These are phyloP conservation scores for Bombus soroeensis DNA, from an alignment of 1,140 invertebrate genomes.

Conservation along the genomic window DNA sequence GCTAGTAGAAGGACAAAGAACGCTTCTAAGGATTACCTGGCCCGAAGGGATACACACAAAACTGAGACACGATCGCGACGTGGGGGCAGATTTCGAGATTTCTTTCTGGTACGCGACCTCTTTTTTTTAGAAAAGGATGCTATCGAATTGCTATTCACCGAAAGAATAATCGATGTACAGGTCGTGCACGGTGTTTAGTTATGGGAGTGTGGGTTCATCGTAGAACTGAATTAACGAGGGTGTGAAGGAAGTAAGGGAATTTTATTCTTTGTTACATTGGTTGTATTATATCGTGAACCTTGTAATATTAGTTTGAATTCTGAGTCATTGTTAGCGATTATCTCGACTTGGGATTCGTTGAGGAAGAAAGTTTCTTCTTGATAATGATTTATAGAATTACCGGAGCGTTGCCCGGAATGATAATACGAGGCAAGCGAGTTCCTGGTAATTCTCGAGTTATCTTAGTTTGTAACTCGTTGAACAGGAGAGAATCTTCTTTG, in stretches of 20 bases:
- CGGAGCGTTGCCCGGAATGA: too few relatives aligned
- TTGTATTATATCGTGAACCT: not conserved
- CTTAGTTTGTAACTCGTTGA: too few relatives aligned
- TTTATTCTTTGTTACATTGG: not conserved
- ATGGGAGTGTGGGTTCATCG: not conserved
- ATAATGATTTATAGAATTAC: too few relatives aligned
- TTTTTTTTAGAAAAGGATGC: not conserved
- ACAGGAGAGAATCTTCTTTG: too few relatives aligned
- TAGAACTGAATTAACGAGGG: not conserved
- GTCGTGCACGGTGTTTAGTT: slow-evolving; percentile 9
- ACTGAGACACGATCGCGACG: slow-evolving; percentile 29
- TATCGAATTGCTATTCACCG: slow-evolving; percentile 53
- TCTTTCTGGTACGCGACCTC: slow-evolving; percentile 32
- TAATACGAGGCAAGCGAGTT: too few relatives aligned
- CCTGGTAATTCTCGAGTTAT: too few relatives aligned
- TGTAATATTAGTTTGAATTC: not conserved
- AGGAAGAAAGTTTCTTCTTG: not conserved
- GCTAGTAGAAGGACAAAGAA: slow-evolving; percentile 70
- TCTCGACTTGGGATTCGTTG: not conserved
- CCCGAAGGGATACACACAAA: slow-evolving; percentile 39
- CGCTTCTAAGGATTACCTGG: slow-evolving; percentile 70
- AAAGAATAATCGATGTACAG: slow-evolving; percentile 42
- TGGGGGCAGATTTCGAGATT: slow-evolving; percentile 20
- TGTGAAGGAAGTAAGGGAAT: not conserved
- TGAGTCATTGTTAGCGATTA: not conserved